These are phyloP conservation scores for Conus ventricosus DNA, from an alignment of 1,140 invertebrate species.

Conservation along the genomic window DNA sequence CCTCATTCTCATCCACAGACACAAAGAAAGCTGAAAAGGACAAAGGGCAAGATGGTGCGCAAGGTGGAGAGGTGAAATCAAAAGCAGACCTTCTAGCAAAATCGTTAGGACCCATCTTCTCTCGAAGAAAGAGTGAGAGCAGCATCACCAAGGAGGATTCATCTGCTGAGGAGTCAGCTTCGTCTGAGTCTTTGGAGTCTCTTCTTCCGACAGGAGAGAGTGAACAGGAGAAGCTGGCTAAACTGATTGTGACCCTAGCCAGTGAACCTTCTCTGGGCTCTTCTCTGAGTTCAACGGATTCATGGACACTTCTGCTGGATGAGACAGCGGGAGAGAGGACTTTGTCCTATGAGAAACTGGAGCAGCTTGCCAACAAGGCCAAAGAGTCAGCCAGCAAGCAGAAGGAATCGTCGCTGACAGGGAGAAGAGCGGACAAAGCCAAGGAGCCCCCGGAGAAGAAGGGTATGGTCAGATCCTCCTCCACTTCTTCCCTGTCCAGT, in stretches of 20 bases:
- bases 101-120: background rate
- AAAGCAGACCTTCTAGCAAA: background rate
- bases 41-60: background rate
- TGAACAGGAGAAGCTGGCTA: background rate
- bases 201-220: background rate
- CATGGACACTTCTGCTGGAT: slow-evolving; percentile 25
- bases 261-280: background rate
- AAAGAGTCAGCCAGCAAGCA: background rate
- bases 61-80: background rate
- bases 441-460: background rate
- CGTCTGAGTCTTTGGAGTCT: background rate
- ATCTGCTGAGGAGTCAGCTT: background rate
- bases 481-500: background rate
- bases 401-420: background rate
- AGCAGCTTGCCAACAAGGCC: background rate
- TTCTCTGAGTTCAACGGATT: background rate
- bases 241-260: background rate
- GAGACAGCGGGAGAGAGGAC: background rate
- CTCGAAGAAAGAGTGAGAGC: background rate
- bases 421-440: background rate
- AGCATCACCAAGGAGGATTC: background rate
- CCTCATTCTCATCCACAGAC: slow-evolving; percentile 4
- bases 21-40: background rate
- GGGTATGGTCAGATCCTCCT: background rate
- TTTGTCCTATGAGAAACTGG: background rate